These are phyloP conservation scores for Hemitrygon akajei DNA, from an alignment of 2,797 vertebrate species.

Conservation along the genomic window DNA sequence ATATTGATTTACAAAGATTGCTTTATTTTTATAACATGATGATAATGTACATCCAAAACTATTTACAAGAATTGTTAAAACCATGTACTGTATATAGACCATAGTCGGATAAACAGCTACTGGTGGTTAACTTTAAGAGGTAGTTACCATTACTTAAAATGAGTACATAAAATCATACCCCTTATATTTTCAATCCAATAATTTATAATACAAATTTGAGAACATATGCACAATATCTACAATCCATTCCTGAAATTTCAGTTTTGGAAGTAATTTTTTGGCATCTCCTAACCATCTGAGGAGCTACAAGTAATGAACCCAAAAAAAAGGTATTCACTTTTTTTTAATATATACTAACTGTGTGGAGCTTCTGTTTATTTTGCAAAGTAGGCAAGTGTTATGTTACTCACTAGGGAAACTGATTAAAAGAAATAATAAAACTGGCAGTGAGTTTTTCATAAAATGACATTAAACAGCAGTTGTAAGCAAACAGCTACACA, in stretches of 20 bases:
- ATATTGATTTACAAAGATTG: conserved; percentile 66
- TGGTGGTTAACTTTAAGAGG: conserved; percentile 89
- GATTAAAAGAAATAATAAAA: conserved; percentile 29
- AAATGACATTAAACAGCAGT: conserved; percentile 20
- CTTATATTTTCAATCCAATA: conserved; percentile 79
- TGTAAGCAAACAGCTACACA: conserved; percentile 21
- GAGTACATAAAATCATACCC: conserved; percentile 74
- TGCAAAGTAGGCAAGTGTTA: conserved; percentile 29
- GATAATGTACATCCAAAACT: conserved; percentile 74
- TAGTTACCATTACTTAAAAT: conserved; percentile 87
- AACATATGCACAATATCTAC: conserved; percentile 76
- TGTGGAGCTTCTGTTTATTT: conserved; percentile 33
- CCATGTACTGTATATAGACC: conserved; percentile 46
- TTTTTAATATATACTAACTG: background rate
- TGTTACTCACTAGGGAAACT: conserved; percentile 31
- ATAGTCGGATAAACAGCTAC: conserved; percentile 75
- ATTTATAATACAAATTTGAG: conserved; percentile 80
- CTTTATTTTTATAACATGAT: conserved; percentile 63
- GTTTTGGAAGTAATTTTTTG: conserved; percentile 37
- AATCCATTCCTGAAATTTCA: conserved; percentile 61
- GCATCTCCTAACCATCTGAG: conserved; percentile 35
- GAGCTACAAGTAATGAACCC: conserved; percentile 34
- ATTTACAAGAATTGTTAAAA: conserved; percentile 70
- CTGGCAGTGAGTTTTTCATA: conserved; percentile 30
- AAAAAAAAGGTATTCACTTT: conserved; percentile 29